Conservation (phyloP, 2,113 vertebrate genomes). For the Podilymbus podiceps region DNA sequence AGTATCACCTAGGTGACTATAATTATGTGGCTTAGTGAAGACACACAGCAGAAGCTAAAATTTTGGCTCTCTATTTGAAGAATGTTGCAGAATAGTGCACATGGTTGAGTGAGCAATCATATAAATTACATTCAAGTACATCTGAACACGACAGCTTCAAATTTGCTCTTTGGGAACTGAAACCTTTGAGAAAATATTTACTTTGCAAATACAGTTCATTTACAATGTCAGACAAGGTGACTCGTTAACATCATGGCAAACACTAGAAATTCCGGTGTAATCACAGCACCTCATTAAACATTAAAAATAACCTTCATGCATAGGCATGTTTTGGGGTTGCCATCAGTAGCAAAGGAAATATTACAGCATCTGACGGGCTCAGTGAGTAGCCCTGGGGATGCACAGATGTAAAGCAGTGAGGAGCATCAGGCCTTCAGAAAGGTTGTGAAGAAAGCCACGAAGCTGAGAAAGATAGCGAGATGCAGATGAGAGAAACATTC, state of each 20-base stretch:
- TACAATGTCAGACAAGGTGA: slow-evolving; percentile 36
- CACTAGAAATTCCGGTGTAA: slow-evolving; percentile 27
- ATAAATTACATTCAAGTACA: neutral
- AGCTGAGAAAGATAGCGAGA: neutral
- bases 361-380: neutral
- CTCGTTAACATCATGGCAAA: slow-evolving; percentile 21
- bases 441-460: neutral
- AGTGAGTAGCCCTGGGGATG: neutral
- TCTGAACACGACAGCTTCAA: neutral
- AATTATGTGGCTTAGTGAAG: neutral
- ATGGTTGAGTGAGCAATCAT: neutral
- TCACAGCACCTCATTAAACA: slow-evolving; percentile 20
- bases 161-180: slow-evolving; percentile 30
- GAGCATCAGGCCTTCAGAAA: neutral
- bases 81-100: neutral
- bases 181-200: slow-evolving; percentile 56
- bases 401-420: neutral
- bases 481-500: neutral
- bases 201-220: slow-evolving; percentile 43
- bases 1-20: neutral
- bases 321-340: neutral
- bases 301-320: neutral
- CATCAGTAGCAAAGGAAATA: neutral
- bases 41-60: slow-evolving; percentile 6
- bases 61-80: slow-evolving; percentile 11